Base-by-base conservation (phyloP, 2,888 invertebrate genomes). In the Adelphocoris suturalis region DNA sequence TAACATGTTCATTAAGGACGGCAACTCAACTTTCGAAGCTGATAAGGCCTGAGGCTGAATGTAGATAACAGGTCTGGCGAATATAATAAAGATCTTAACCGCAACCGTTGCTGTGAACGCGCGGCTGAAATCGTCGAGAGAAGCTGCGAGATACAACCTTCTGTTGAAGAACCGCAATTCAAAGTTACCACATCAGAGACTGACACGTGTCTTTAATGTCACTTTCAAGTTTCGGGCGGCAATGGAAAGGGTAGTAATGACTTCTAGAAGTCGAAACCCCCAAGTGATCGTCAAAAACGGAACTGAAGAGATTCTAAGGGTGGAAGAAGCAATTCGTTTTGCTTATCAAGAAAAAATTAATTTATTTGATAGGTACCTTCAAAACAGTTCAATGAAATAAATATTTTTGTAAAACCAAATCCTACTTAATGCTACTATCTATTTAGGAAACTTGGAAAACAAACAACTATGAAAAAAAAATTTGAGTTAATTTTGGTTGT, bases 141-240 rank as follows among this genome's bases (percentile, higher is more conserved):
- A 57, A 7, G 37, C 37, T 2, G 37, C 37, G 37, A 37, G 37
- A 37, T 37, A 4, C 37, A 37, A 52, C 52, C 52, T 52, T 52
- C 52, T 14, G 52, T 0, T 3, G 61, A n/a, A 9, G 68, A 68
- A 68, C 68, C 68, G 68, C 68, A 68, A 23, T 68, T 23, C 23
- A 68, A 68, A 68, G 68, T 68, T 68, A 68, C 68, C 68, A 68
- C 68, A 68, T 68, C 68, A 68, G 68, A 68, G 68, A 23, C 68
- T 23, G 68, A 12, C 68, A 68, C 68, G 68, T 68, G 68, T 68
- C 19, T 23, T 12, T 68, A 23, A 68, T 68, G 68, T 68, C 68
- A 68, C 23, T 68, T 68, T 68, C 68, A 23, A 68, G 68, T 23
- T 68, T 68, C 68, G 3, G n/a, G 68, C 2, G 68, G 68, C 9